Conservation (phyloP, 2,888 invertebrate species). For the Xylota segnis region DNA sequence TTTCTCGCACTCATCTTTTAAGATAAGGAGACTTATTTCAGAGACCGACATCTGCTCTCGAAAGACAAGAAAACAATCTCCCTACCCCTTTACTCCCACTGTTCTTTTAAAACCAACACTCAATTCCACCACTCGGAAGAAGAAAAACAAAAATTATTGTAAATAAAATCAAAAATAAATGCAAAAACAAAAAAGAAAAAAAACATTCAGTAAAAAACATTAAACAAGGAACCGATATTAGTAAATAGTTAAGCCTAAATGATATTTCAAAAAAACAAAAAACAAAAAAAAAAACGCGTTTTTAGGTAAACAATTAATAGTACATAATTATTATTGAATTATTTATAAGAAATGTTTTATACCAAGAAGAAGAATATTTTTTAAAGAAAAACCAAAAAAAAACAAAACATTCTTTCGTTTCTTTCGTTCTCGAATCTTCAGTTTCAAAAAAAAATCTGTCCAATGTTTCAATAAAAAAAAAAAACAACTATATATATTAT, state of each 20-base stretch:
- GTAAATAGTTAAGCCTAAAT: slow-evolving; percentile 51
- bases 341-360: slow-evolving; percentile 66
- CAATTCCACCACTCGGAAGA: neutral
- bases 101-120: too few species aligned
- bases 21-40: too few species aligned
- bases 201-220: slow-evolving; percentile 39
- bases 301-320: slow-evolving; percentile 63
- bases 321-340: slow-evolving; percentile 60
- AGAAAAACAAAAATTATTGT: slow-evolving; percentile 12
- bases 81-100: too few species aligned
- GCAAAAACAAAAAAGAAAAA: too few species aligned
- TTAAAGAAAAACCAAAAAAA: slow-evolving; percentile 18
- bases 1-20: too few species aligned
- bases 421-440: slow-evolving; percentile 12
- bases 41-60: too few species aligned
- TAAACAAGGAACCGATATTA: slow-evolving; percentile 61
- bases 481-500: too few species aligned
- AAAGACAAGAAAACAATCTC: too few species aligned
- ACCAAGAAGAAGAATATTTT: slow-evolving; percentile 59
- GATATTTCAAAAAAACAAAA: slow-evolving; percentile 35
- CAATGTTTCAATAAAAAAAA: slow-evolving; percentile 43
- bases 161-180: slow-evolving; percentile 26
- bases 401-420: too few species aligned
- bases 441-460: slow-evolving; percentile 54
- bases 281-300: slow-evolving; percentile 11